Base-by-base conservation (phyloP, 2,797 vertebrate species). In the Tamandua tetradactyla region DNA sequence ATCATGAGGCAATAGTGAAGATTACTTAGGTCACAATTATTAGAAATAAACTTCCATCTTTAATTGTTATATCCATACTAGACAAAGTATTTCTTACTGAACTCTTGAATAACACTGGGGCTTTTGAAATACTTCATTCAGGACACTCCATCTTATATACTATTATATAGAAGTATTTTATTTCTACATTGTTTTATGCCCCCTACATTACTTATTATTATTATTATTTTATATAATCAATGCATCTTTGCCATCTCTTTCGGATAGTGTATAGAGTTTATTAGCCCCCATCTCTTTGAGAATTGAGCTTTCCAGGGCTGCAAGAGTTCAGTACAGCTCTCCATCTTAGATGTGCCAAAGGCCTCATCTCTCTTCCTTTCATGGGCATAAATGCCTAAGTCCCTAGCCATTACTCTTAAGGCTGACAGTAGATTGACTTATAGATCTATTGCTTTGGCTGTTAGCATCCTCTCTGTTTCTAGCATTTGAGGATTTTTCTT, bases 61-160 rank as follows among this genome's bases (percentile, higher is more conserved):
- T 87, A 68, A 72, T 74, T 90, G 93, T 90, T 69, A 92, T 82
- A 88, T 66, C 30, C n/a, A 55, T 88, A 76, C 14, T 90, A 82
- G 30, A 85, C n/a, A 85, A 85, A 85, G 7, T 79, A 68, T 78
- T 75, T 88, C 61, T 85, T 89, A 81, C 72, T 47, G 92, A 42
- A 81, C 47, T 88, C 12, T 37, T 83, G 9, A 76, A 82, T 82
- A 75, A 59, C 55, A 74, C 13, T 69, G 83, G 83, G 13, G 14
- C n/a, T 95, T 92, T 79, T 74, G 25, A 94, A 93, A 71, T 92
- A 92, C 86, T 89, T 93, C 47, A 87, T 47, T 91, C 35, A 84
- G 22, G 5, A 7, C 2, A 59, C 2, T 88, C 32, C 30, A 79
- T 61, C 22, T 61, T 32, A 62, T 22, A 23, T 71, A 75, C 75